phyloP scores from a whole-genome alignment of 2,888 invertebrate genomes.

The Polyploca ridens region DNA sequence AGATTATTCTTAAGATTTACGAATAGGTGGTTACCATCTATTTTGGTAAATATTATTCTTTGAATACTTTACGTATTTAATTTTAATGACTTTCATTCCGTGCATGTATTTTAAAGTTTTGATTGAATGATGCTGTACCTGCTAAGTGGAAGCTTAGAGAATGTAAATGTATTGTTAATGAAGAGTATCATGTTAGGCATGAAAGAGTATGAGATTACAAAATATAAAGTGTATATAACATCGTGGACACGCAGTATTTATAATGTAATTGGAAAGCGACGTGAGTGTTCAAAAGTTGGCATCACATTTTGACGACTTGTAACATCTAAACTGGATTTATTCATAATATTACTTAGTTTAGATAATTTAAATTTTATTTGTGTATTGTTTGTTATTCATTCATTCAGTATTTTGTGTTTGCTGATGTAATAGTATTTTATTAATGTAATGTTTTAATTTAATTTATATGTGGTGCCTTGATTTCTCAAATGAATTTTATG shows the following conservation, averaged over 20 bases:
- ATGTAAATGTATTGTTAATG: conserved; percentile 45
- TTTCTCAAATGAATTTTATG: conserved; percentile 62
- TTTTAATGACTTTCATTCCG: conserved; percentile 80
- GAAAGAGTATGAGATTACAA: conserved; percentile 42
- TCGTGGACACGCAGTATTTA: conserved; percentile 45
- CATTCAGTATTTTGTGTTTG: conserved; percentile 75
- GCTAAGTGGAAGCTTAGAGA: conserved; percentile 49
- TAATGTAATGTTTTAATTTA: conserved; percentile 56
- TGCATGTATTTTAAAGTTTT: conserved; percentile 68
- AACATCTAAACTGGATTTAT: conserved; percentile 32
- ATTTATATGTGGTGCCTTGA: conserved; percentile 80
- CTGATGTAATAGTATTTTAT: conserved; percentile 66
- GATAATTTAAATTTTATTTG: conserved; percentile 45
- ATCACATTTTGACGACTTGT: conserved; percentile 55
- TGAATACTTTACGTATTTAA: conserved; percentile 79
- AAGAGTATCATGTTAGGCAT: conserved; percentile 39
- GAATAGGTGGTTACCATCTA: conserved; percentile 52
- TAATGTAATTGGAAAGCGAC: conserved; percentile 31
- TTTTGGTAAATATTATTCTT: conserved; percentile 73
- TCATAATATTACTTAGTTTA: conserved; percentile 48
- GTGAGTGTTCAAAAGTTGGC: conserved; percentile 51
- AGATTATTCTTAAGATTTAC: conserved; percentile 62
- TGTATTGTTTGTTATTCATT: conserved; percentile 58
- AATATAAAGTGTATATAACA: conserved; percentile 53
- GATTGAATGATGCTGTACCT: conserved; percentile 77